These are phyloP conservation scores for Tanypteryx hageni DNA, from an alignment of 2,888 invertebrate genomes.

Conservation along the genomic window DNA sequence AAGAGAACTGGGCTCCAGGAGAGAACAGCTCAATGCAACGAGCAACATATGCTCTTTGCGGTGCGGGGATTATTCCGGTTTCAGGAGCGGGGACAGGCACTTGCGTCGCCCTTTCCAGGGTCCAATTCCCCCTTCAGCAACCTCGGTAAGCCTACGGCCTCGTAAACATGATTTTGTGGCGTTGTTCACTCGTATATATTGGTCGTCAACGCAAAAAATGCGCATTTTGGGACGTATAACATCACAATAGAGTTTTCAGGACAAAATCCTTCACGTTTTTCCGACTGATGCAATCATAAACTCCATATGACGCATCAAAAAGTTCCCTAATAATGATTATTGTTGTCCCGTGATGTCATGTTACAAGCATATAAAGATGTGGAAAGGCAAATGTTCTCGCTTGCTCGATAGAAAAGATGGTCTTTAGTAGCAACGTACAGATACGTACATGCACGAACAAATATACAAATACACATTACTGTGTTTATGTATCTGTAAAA, in stretches of 20 bases:
- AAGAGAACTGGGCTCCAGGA: not conserved
- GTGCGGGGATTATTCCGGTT: slow-evolving; percentile 27
- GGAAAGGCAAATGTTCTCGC: not conserved
- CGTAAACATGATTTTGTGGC: slow-evolving; percentile 51
- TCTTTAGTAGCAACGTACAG: too few relatives aligned
- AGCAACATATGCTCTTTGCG: slow-evolving; percentile 25
- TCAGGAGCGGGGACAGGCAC: not conserved
- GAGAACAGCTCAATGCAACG: not conserved
- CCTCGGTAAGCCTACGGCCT: slow-evolving; percentile 40
- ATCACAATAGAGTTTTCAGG: slow-evolving; percentile 30
- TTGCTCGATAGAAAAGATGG: too few relatives aligned
- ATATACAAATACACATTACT: not conserved
- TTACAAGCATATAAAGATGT: slow-evolving; percentile 10
- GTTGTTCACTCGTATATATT: slow-evolving; percentile 45
- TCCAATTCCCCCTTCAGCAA: slow-evolving; percentile 39
- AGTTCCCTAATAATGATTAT: slow-evolving; percentile 27
- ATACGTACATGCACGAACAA: not conserved
- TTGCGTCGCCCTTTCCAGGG: not conserved
- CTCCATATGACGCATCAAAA: slow-evolving; percentile 21
- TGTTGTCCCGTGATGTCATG: slow-evolving; percentile 38
- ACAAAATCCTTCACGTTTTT: slow-evolving; percentile 35
- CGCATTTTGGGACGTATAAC: slow-evolving; percentile 47
- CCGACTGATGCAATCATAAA: slow-evolving; percentile 46
- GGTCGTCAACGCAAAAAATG: slow-evolving; percentile 51
- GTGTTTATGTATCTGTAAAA: not conserved